Evolutionary conservation across 2,113 vertebrate genomes (phyloP).

Genomic region (Tichodroma muraria): DNA sequence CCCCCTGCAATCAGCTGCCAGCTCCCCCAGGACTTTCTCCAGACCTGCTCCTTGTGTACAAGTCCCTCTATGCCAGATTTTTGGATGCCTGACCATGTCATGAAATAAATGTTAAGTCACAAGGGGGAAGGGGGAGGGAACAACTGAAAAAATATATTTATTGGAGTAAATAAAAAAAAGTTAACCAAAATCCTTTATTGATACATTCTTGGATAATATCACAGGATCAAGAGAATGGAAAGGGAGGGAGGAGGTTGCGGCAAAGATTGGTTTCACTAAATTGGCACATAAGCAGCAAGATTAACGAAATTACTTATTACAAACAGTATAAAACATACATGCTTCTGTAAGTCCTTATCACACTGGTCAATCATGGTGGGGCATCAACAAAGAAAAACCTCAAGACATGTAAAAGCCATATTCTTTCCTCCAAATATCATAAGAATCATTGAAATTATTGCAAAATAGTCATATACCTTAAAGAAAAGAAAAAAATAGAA

Average conservation of each 20-base stretch:
- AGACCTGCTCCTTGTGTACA: not conserved
- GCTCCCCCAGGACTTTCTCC: not conserved
- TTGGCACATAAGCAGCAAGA: conserved; percentile 86
- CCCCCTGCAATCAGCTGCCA: not conserved
- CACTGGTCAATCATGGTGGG: conserved; percentile 71
- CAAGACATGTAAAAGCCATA: conserved; percentile 75
- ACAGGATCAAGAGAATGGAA: conserved; percentile 76
- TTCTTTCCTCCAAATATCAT: conserved; percentile 69
- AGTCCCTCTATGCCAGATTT: rapidly evolving
- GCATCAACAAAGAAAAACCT: conserved; percentile 74
- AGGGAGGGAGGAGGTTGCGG: conserved; percentile 58
- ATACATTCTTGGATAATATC: conserved; percentile 85
- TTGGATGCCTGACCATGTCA: too few species aligned
- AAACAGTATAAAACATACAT: conserved; percentile 87
- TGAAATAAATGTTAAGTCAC: conserved; percentile 26
- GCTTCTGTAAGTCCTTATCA: conserved; percentile 74
- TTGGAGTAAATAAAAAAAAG: conserved; percentile 79
- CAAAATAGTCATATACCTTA: conserved; percentile 74
- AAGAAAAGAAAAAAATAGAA: conserved; percentile 73
- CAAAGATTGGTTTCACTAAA: conserved; percentile 76
- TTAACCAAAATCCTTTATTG: conserved; percentile 87
- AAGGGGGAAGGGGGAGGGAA: conserved; percentile 16
- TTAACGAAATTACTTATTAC: conserved; percentile 84
- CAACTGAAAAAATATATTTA: conserved; percentile 62
- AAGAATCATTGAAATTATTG: conserved; percentile 75